phyloP scores from a whole-genome alignment of 2,113 vertebrate species.

The Hyla sarda region DNA sequence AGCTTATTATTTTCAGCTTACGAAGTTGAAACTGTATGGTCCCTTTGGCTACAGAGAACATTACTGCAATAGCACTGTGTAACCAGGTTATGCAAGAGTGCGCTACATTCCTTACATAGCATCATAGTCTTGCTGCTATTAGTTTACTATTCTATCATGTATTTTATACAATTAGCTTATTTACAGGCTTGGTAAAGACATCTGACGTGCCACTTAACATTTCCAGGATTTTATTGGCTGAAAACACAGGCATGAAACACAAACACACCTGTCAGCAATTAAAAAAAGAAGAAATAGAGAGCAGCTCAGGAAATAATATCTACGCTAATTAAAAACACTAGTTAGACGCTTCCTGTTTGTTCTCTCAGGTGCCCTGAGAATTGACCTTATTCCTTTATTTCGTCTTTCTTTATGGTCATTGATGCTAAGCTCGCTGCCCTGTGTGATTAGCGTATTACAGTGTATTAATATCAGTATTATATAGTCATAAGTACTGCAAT shows the following conservation, averaged over 20 bases:
- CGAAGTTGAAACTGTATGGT: not conserved
- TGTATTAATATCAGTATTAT: not conserved
- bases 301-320: slow-evolving; percentile 95
- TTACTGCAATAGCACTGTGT: not conserved
- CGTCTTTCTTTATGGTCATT: slow-evolving; percentile 64
- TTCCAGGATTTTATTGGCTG: slow-evolving; percentile 81
- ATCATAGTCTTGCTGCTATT: slow-evolving; percentile 21
- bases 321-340: slow-evolving; percentile 97
- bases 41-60: not conserved
- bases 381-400: slow-evolving; percentile 72
- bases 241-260: slow-evolving; percentile 79
- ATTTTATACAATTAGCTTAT: slow-evolving; percentile 74
- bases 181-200: slow-evolving; percentile 84
- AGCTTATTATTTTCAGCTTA: not conserved
- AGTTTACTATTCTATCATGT: slow-evolving; percentile 44
- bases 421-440: slow-evolving; percentile 63
- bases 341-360: slow-evolving; percentile 98
- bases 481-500: not conserved
- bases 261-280: slow-evolving; percentile 98
- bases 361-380: slow-evolving; percentile 79
- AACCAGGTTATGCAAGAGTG: not conserved
- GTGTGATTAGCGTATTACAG: slow-evolving; percentile 34
- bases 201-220: slow-evolving; percentile 78
- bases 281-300: slow-evolving; percentile 86
- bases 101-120: slow-evolving; percentile 7